Evolutionary conservation across 2,113 vertebrate species (phyloP).

Genomic region (Tauraco erythrolophus): DNA sequence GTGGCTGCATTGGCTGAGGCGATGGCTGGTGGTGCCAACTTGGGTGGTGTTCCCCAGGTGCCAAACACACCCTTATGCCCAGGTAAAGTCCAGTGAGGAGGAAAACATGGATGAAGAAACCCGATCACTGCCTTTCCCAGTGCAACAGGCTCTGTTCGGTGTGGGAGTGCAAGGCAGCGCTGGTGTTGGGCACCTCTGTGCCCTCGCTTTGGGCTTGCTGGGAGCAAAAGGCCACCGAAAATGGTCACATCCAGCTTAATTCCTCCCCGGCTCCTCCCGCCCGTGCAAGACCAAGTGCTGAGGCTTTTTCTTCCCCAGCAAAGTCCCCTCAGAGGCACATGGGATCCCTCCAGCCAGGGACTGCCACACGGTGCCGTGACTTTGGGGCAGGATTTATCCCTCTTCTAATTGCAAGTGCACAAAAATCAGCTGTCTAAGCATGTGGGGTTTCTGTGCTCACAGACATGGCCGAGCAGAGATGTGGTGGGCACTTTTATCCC

Average conservation of each 20-base stretch:
- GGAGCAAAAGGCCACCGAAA: not conserved
- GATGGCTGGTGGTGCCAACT: not conserved
- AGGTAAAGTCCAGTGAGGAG: not conserved
- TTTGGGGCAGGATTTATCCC: not conserved
- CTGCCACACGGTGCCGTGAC: not conserved
- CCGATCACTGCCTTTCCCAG: accelerated
- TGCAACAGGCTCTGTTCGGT: not conserved
- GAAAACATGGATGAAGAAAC: not conserved
- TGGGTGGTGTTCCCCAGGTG: not conserved
- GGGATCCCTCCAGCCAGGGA: not conserved
- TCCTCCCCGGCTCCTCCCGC: not conserved
- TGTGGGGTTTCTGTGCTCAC: not conserved
- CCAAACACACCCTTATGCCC: not conserved
- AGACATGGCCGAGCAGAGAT: not conserved
- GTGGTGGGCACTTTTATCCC: not conserved
- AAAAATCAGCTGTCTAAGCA: accelerated
- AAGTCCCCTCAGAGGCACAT: not conserved
- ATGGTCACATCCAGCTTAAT: not conserved
- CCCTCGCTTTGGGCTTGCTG: not conserved
- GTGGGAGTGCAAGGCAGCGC: accelerated
- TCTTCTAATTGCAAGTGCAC: not conserved
- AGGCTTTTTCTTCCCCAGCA: not conserved
- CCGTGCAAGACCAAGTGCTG: not conserved
- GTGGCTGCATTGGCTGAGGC: accelerated
- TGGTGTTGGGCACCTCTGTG: not conserved